Conservation (phyloP, 2,888 invertebrate genomes). For the Serrognathus titanus region DNA sequence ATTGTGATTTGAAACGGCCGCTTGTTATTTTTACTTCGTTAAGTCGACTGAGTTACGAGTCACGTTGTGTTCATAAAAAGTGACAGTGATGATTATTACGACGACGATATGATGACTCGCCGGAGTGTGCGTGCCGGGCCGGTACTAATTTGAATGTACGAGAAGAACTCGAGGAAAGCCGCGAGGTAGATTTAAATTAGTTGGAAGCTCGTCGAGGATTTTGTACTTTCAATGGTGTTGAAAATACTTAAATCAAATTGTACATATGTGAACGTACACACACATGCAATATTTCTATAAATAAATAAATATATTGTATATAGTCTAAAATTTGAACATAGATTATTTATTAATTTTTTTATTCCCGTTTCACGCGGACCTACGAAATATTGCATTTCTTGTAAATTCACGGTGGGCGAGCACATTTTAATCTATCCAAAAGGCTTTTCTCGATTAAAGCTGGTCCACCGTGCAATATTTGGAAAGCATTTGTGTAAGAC, state of each 20-base stretch:
- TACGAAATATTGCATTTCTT: conserved; percentile 37
- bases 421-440: too few species aligned
- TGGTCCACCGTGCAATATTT: background rate
- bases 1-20: conserved; percentile 26
- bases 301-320: conserved; percentile 30
- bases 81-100: too few species aligned
- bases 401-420: background rate
- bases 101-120: too few species aligned
- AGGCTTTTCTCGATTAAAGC: too few species aligned
- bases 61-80: background rate
- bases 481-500: conserved; percentile 1
- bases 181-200: background rate
- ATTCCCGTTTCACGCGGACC: conserved; percentile 6
- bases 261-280: conserved; percentile 28
- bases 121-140: too few species aligned
- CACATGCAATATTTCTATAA: conserved; percentile 44
- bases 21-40: conserved; percentile 5
- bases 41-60: background rate
- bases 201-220: conserved; percentile 28
- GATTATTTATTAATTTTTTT: conserved; percentile 35
- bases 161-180: conserved; percentile 1
- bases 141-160: background rate
- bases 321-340: conserved; percentile 31
- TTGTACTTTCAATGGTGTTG: conserved; percentile 42
- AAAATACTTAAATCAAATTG: conserved; percentile 43